Base-by-base conservation (phyloP, 2,888 invertebrate species). In the Mycalesis mineus region DNA sequence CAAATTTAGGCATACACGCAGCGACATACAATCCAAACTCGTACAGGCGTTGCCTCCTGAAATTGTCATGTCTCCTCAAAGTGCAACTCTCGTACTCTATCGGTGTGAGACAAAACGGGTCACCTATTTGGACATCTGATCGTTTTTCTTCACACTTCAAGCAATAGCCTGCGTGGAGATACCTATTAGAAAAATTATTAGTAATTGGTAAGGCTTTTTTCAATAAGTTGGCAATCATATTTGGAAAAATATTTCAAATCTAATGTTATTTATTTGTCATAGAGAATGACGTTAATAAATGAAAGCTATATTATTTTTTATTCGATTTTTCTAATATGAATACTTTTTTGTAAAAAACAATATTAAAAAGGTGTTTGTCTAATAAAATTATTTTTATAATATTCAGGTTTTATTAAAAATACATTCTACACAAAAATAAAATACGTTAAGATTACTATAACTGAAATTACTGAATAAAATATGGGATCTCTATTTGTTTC, bases 1-100 rank as follows among this genome's bases (percentile, higher is more conserved):
- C 85, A 60, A 70, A 88, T 64, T 87, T 88, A 0, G 88, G 88
- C 65, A 88, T 59, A 62, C 88, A 88, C 2, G 82, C 77, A 1
- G 84, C 88, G 0, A 81, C 82, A 62, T 88, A 88, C 2, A 88
- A 65, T 15, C 88, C 88, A 51, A 85, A 88, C 51, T 88, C 84
- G 52, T 88, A 88, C 1, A 88, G 68, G 14, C 62, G 71, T 66
- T 87, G 83, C 2, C 88, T 76, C 47, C 61, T 69, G 0, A 48
- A 44, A 45, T 86, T 88, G 53, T 88, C 74, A 59, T 88, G 88
- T 44, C 65, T 74, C 50, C 74, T 75, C 1, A 88, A 40, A 0
- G 84, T 88, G 59, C 75, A 72, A 45, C 66, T 66, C 13, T 72
- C 63, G 14, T 67, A 61, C 41, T 74, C 74, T 1, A 88, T 71